Conservation (phyloP, 2,888 invertebrate species). For the Zaprionus obscuricornis region DNA sequence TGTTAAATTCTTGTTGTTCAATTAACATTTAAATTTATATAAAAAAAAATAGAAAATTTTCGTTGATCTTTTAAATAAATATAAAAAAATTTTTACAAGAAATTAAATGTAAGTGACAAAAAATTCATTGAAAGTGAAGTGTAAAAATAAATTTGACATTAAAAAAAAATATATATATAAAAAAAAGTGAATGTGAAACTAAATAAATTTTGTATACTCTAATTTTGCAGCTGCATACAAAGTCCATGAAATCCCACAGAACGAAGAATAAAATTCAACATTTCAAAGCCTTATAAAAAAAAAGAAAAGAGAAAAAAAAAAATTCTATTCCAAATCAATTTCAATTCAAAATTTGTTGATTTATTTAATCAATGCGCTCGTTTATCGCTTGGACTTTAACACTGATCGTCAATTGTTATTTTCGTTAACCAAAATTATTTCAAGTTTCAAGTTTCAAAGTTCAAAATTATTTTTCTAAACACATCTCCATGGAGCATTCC, state of each 20-base stretch:
- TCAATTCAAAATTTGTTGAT: constrained; percentile 32
- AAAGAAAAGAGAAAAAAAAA: no score
- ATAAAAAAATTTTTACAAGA: neutral
- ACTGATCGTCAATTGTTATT: no score
- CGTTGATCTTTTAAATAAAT: neutral
- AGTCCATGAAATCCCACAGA: constrained; percentile 51
- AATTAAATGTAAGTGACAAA: neutral
- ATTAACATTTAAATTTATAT: no score
- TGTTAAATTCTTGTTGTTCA: no score
- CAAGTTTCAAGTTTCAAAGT: no score
- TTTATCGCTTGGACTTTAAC: constrained; percentile 52
- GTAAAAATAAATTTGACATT: neutral
- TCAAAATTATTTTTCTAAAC: neutral
- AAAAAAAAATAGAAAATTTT: no score
- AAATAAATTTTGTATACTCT: neutral
- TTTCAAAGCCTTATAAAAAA: constrained; percentile 15
- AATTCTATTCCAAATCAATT: constrained; percentile 4
- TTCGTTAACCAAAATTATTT: no score
- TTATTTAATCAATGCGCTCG: constrained; percentile 39
- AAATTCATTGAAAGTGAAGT: no score
- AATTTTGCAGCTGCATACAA: constrained; percentile 33
- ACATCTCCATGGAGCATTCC: constrained; percentile 56
- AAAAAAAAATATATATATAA: neutral
- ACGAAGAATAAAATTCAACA: constrained; percentile 42
- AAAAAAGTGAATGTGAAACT: neutral